Evolutionary conservation across 2,888 invertebrate species (phyloP).

Genomic region (Drosophila crucigera): DNA sequence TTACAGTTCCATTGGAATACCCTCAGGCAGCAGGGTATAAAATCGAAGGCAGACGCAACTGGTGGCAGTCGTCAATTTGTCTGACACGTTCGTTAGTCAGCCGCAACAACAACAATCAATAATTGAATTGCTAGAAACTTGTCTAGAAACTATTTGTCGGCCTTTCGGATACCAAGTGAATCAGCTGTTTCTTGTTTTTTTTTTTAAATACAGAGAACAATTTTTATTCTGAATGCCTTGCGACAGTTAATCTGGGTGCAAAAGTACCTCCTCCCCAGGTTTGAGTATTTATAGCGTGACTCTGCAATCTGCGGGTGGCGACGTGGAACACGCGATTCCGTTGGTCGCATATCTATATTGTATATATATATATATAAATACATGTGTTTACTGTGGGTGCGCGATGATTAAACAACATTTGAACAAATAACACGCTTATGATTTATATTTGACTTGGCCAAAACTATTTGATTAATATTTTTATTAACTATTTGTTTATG

Average conservation of each 20-base stretch:
- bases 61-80: slow-evolving; percentile 71
- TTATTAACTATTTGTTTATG: not conserved
- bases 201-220: not conserved
- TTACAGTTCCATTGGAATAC: not conserved
- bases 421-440: slow-evolving; percentile 17
- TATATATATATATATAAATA: not conserved
- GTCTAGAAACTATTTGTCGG: slow-evolving; percentile 17
- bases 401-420: slow-evolving; percentile 17
- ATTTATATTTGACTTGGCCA: not conserved
- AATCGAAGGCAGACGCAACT: slow-evolving; percentile 52
- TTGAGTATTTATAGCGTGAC: slow-evolving; percentile 58
- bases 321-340: slow-evolving; percentile 60
- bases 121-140: slow-evolving; percentile 66
- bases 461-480: not conserved
- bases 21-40: not conserved
- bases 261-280: slow-evolving; percentile 1
- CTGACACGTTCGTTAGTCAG: slow-evolving; percentile 37
- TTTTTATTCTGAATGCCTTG: slow-evolving; percentile 29
- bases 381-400: not conserved
- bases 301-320: slow-evolving; percentile 38
- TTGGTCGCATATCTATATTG: slow-evolving; percentile 12
- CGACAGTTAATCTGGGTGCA: slow-evolving; percentile 11
- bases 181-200: slow-evolving; percentile 65
- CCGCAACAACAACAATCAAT: slow-evolving; percentile 58
- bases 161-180: slow-evolving; percentile 35